Evolutionary conservation across 2,113 vertebrate species (phyloP), one percentile per base, ranked within the genome.

Genomic region (Prunella fulvescens): DNA sequence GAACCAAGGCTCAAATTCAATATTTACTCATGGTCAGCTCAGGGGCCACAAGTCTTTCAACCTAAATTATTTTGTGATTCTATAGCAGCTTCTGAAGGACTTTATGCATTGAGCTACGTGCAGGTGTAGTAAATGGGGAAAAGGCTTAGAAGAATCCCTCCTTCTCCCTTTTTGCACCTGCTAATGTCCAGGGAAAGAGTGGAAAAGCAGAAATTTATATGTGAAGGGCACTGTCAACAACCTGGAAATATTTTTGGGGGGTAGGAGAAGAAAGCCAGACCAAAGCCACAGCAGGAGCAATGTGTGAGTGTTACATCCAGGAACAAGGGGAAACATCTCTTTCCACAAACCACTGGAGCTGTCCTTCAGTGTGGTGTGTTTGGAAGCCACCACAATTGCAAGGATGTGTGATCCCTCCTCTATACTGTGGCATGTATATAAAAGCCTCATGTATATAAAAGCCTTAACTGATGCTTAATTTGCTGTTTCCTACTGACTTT

Each of bases 401-500:
- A 73, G 23, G 22, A 31, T 19, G 11, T 48, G 14, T 25, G 13
- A 81, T 84, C 50, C 39, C 42, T 86, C 20, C 37, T 6, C 31
- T 45, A 9, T 60, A 19, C 18, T 23, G 23, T 58, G 26, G 17
- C 50, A 69, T 35, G 56, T 58, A 58, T 58, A 35, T 35, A 57
- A 57, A 57, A 45, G 24, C 24, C 44, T 73, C n/a, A 10, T 62
- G 40, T 61, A 37, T 42, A 19, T 28, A 62, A 80, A 47, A 56
- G 48, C 23, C 82, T 66, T 83, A 78, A 93, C 37, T 86, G 40
- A 86, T 48, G 44, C 25, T 88, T 71, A 88, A 86, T 73, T 84
- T 92, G 39, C 61, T 96, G 40, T 81, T 96, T 96, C 86, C 70
- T 81, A 64, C n/a, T 65, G 57, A 61, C 72, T 80, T 35, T 66